Percentiles rank a stretch among this genome's conserved stretches.
These are phyloP conservation scores for Allobates femoralis DNA, from an alignment of 2,797 vertebrate species.

Conservation along the genomic window DNA sequence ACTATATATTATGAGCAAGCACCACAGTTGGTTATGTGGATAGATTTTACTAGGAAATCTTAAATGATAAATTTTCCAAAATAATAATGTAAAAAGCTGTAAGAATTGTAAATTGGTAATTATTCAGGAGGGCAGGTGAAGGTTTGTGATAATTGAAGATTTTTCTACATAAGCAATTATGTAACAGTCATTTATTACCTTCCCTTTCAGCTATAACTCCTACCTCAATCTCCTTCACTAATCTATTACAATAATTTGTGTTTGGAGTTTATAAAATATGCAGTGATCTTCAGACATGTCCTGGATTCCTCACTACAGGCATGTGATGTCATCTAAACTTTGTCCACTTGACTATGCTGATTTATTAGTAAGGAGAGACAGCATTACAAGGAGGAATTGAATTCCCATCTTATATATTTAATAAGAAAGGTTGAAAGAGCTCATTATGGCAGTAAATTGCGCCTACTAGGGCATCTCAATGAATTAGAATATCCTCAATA, in stretches of 20 bases:
- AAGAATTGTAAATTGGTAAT: neutral
- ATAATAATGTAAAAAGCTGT: neutral
- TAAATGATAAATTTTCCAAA: neutral
- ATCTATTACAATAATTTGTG: slow-evolving; percentile 41
- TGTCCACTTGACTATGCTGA: neutral
- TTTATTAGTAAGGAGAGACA: neutral
- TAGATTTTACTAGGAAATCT: neutral
- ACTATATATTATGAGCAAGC: neutral
- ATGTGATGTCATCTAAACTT: slow-evolving; percentile 28
- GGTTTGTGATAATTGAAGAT: neutral
- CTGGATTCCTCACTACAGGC: neutral
- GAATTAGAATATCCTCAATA: too few species aligned
- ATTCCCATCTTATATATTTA: neutral
- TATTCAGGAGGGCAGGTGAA: slow-evolving; percentile 11
- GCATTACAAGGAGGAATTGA: neutral
- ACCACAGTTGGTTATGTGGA: neutral
- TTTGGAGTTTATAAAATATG: slow-evolving; percentile 36
- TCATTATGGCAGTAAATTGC: slow-evolving; percentile 25
- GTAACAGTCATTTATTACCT: slow-evolving; percentile 42
- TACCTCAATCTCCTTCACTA: slow-evolving; percentile 7
- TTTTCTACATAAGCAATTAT: slow-evolving; percentile 36
- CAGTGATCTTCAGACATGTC: neutral
- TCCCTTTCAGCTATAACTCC: slow-evolving; percentile 9
- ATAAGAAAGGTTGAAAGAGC: slow-evolving; percentile 7
- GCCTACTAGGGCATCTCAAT: too few species aligned